Base-by-base conservation (phyloP, 2,113 vertebrate genomes). In the Takifugu flavidus region DNA sequence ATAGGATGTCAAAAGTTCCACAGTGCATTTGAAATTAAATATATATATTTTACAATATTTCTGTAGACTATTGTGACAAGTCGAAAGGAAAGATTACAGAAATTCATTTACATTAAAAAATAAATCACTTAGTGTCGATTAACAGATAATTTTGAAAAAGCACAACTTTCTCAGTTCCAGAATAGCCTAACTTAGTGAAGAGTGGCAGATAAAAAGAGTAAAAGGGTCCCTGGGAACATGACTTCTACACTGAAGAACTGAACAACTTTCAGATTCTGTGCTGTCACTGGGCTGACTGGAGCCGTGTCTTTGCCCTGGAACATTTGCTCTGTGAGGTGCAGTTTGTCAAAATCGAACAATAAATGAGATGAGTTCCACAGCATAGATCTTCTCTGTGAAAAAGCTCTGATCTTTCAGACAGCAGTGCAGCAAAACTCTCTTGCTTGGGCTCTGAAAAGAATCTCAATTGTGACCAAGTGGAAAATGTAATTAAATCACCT, bases 341-440 rank as follows among this genome's bases (percentile, higher is more conserved):
- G 53, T 72, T 74, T 72, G 74, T 84, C 69, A 67, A 56, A 27
- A 39, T 67, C 61, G 52, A 29, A 69, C 71, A 83, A 72, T 60
- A 63, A 59, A 70, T 47, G 39, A 42, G 61, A 70, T 29, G 27
- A 60, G 49, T 58, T 61, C 46, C 51, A 50, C 14, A 26, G 28
- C 50, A 54, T 56, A 49, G 13, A 65, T 82, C 71, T 59, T 49
- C 7, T 45, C 1, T 42, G 44, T 67, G 65, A 68, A 69, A 78
- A 60, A 44, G 56, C 0, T 64, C 63, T 56, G 61, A 66, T 63
- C 47, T 42, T 66, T 60, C 62, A 74, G 51, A 49, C 44, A 62
- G 49, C 55, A 13, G 44, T 25, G 65, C 20, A 67, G 70, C 61
- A 62, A 56, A 63, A 52, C 15, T 60, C 59, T 55, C 25, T 68